Percentiles rank a stretch among this genome's conserved stretches.
Conservation (phyloP, 2,113 vertebrate species). For the Serilophus lunatus region DNA sequence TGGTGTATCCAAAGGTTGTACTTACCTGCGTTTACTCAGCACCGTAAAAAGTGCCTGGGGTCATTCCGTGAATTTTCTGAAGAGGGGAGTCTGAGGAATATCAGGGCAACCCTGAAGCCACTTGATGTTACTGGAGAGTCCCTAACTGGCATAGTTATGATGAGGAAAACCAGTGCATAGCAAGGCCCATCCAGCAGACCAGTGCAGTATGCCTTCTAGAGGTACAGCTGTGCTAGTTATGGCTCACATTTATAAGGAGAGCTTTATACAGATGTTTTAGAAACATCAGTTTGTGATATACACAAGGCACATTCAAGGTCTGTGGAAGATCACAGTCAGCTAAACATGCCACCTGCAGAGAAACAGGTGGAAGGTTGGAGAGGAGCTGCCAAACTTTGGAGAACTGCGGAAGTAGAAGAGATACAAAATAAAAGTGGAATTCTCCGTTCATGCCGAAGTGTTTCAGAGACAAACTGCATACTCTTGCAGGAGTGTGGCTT, state of each 20-base stretch:
- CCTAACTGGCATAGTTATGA: neutral
- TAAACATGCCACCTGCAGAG: neutral
- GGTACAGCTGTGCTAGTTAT: neutral
- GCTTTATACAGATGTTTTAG: neutral
- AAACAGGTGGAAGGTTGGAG: neutral
- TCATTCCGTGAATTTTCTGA: neutral
- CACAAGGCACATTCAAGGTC: neutral
- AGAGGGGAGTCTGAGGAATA: neutral
- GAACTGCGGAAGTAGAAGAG: neutral
- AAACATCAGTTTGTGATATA: neutral
- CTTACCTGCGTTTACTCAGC: neutral
- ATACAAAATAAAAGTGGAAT: neutral
- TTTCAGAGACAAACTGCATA: neutral
- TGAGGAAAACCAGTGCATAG: fast-evolving
- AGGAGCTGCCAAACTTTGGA: neutral
- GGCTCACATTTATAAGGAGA: neutral
- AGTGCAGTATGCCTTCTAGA: neutral
- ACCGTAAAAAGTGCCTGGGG: neutral
- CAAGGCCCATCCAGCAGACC: neutral
- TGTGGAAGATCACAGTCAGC: neutral
- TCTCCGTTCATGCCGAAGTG: neutral
- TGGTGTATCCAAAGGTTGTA: neutral
- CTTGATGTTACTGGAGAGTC: neutral
- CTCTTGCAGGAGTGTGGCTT: neutral
- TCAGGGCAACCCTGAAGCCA: neutral